Evolutionary conservation across 2,113 vertebrate species (phyloP).

Genomic region (Gymnarchus niloticus): DNA sequence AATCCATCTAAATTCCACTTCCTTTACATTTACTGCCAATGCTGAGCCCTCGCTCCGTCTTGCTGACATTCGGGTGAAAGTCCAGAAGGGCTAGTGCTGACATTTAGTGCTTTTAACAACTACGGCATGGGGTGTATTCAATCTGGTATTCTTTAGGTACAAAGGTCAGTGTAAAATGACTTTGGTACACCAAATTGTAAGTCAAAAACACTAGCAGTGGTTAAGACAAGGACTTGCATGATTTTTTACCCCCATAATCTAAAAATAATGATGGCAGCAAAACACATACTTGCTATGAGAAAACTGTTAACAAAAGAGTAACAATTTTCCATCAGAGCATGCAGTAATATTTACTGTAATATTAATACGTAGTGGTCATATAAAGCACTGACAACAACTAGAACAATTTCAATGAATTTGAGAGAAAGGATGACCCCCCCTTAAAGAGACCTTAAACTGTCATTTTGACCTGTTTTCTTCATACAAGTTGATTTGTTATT

Average conservation of each 20-base stretch:
- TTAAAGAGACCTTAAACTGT: not conserved
- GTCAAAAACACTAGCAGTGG: not conserved
- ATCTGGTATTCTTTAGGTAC: constrained; percentile 27
- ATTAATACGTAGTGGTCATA: not conserved
- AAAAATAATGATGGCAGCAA: not conserved
- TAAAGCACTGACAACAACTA: not conserved
- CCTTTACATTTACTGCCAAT: constrained; percentile 17
- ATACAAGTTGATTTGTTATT: not conserved
- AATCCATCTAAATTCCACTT: not conserved
- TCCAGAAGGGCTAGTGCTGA: constrained; percentile 30
- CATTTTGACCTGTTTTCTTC: not conserved
- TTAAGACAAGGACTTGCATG: not conserved
- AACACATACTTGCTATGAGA: no score
- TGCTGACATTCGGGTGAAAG: constrained; percentile 38
- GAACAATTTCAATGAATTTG: not conserved
- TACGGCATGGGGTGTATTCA: constrained; percentile 30
- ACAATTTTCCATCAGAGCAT: not conserved
- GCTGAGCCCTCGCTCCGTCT: constrained; percentile 21
- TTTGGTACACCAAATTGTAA: constrained; percentile 28
- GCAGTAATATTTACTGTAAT: not conserved
- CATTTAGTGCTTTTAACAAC: constrained; percentile 36
- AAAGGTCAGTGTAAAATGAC: constrained; percentile 29
- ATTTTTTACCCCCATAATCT: not conserved
- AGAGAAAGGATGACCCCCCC: not conserved
- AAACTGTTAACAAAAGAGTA: no score